These are phyloP conservation scores for Ara ararauna DNA, from an alignment of 2,797 vertebrate genomes.

Conservation along the genomic window DNA sequence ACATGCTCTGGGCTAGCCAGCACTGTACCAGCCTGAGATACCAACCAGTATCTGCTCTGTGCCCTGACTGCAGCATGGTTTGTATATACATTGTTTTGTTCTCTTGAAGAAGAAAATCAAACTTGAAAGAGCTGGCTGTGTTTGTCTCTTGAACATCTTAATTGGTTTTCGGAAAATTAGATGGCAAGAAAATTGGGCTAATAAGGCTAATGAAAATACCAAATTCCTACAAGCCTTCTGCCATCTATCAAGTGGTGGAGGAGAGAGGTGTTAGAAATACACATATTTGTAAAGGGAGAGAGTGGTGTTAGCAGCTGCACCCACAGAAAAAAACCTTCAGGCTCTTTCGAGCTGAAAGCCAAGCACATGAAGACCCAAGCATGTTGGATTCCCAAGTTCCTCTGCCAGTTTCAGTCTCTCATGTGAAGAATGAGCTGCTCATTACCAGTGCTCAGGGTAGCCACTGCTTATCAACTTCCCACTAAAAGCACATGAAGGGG, in stretches of 20 bases:
- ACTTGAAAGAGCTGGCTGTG: background rate
- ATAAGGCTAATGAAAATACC: background rate
- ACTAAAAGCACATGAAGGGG: background rate
- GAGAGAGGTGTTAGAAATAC: background rate
- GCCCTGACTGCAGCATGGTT: accelerated
- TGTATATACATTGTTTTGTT: background rate
- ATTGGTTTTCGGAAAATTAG: background rate
- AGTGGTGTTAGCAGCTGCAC: background rate
- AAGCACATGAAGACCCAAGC: background rate
- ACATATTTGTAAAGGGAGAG: background rate
- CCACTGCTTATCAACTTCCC: background rate
- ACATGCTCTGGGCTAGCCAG: background rate
- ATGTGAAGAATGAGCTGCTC: background rate
- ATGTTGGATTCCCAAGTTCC: background rate
- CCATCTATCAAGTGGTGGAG: background rate
- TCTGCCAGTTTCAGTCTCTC: background rate
- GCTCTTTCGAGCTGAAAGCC: background rate
- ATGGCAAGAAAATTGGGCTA: background rate
- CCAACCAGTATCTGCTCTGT: background rate
- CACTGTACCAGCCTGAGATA: background rate
- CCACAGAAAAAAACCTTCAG: background rate
- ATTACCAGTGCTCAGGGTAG: background rate
- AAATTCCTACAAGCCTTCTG: background rate
- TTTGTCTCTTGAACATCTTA: background rate
- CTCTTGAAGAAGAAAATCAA: background rate